These are phyloP conservation scores for Yponomeuta plumbellus DNA, from an alignment of 2,888 invertebrate genomes.

Conservation along the genomic window DNA sequence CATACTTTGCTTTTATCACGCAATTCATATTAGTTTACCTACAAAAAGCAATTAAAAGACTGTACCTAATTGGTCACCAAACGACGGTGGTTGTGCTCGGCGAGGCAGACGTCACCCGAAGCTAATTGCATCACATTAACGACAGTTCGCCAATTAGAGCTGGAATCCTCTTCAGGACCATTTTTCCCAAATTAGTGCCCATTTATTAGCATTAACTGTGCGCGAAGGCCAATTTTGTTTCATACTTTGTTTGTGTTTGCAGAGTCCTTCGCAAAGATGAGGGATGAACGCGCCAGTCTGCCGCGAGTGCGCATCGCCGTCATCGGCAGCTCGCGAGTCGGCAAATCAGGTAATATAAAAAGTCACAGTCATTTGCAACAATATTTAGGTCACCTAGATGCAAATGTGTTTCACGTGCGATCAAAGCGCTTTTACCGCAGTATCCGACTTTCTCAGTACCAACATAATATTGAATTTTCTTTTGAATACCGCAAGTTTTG, in stretches of 20 bases:
- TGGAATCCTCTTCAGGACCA: background rate
- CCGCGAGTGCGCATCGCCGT: slow-evolving; percentile 85
- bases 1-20: too few relatives aligned
- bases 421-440: background rate
- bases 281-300: slow-evolving; percentile 78
- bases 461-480: background rate
- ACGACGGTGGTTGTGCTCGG: background rate
- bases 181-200: background rate
- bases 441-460: background rate
- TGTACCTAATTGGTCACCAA: background rate
- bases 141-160: slow-evolving; percentile 22
- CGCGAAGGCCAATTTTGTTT: background rate
- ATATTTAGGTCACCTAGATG: slow-evolving; percentile 6
- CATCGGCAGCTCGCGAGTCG: slow-evolving; percentile 85
- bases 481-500: slow-evolving; percentile 1
- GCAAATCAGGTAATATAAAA: slow-evolving; percentile 82
- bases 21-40: too few relatives aligned
- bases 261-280: slow-evolving; percentile 41
- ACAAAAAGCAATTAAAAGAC: background rate
- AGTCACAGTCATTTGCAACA: background rate
- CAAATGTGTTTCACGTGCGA: background rate
- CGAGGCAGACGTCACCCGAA: slow-evolving; percentile 29
- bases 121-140: slow-evolving; percentile 25
- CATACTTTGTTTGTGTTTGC: background rate
- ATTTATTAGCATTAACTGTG: background rate